Evolutionary conservation across 2,888 invertebrate genomes (phyloP), one percentile per base, ranked within the genome.

Genomic region (Drosophila vallismaia): DNA sequence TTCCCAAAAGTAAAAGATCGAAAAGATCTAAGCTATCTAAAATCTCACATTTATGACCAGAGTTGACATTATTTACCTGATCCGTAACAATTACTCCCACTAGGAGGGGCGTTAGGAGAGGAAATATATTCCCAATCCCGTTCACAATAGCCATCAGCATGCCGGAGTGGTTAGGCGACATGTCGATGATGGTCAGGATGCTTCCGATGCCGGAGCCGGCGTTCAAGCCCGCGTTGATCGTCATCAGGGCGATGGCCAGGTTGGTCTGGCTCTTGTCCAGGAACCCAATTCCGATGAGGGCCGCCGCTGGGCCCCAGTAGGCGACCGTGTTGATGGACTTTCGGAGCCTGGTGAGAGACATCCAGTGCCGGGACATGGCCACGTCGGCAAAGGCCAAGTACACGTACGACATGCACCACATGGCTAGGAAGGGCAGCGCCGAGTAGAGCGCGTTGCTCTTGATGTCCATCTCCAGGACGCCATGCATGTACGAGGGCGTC

Each of bases 61-160:
- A 19, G 19, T 19, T 19, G 19, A 19, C 19, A 0, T 12, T 24
- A 55, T 53, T 52, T 6, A 71, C 71, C 46, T 72, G 63, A 26
- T 90, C 90, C 0, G 56, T 71, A 1, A 94, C 93, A 26, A 95
- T 90, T 2, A 92, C 81, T 9, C 93, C 93, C 0, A 93, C 93
- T n/a, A 93, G 83, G 1, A 94, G 81, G 0, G 95, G 94, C 0
- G 94, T 94, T 0, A 94, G 71, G 45, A 95, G 92, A 1, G 94
- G 93, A 60, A 93, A 93, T 19, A 94, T 84, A 74, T 94, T 94
- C 0, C 93, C 93, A 1, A 92, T 85, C 1, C 93, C 93, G 85
- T 94, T 95, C 0, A 93, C 93, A 45, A 95, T 92, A 0, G 94
- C 94, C 94, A 95, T 94, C 40, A 95, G 86, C 14, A 93, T 92